Evolutionary conservation across 2,797 vertebrate species (phyloP).

Genomic region (Babyrousa celebensis): DNA sequence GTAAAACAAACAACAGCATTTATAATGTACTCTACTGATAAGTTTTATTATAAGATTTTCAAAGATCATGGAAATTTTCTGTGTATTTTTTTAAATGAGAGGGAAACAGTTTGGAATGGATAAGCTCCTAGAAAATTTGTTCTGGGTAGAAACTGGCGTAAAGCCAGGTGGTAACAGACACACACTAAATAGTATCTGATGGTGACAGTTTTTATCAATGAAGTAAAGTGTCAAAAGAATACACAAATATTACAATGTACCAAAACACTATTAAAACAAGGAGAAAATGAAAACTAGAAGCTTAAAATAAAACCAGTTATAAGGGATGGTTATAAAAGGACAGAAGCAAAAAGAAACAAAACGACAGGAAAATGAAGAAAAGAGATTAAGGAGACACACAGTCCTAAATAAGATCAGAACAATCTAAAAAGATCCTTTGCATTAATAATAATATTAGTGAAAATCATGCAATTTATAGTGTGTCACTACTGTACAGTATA

Average conservation of each 20-base stretch:
- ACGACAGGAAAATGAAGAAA: neutral
- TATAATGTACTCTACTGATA: neutral
- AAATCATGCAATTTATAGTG: constrained; percentile 61
- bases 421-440: neutral
- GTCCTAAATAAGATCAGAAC: neutral
- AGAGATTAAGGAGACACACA: neutral
- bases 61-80: constrained; percentile 41
- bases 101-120: neutral
- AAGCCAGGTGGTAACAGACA: constrained; percentile 21
- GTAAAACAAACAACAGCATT: neutral
- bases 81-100: neutral
- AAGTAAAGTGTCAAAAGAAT: neutral
- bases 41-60: constrained; percentile 40
- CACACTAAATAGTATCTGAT: constrained; percentile 36
- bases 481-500: constrained; percentile 87
- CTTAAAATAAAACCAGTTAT: constrained; percentile 64
- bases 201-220: constrained; percentile 52
- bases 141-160: neutral
- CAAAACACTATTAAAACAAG: constrained; percentile 46
- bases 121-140: constrained; percentile 20
- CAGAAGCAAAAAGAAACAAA: constrained; percentile 5
- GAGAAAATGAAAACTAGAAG: neutral
- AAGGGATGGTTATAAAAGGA: neutral
- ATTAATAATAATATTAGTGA: neutral
- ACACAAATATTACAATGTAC: neutral